Evolutionary conservation across 2,113 vertebrate species (phyloP).

Genomic region (Vulpes ferrilata): DNA sequence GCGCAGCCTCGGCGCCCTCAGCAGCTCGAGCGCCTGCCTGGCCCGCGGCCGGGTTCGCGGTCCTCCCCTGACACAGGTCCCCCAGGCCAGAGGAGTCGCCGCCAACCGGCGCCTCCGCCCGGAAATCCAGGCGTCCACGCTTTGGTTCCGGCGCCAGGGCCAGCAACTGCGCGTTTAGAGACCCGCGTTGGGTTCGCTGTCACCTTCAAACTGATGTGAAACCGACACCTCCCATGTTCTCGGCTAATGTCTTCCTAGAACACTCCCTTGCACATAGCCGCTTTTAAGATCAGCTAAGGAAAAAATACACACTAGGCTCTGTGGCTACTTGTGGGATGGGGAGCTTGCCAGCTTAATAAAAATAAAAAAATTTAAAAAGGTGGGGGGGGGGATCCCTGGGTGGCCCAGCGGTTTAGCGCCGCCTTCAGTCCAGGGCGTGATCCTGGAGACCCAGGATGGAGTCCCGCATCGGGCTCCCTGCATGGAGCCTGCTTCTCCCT

Average conservation of each 20-base stretch:
- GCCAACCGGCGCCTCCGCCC: rapidly evolving
- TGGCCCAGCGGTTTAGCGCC: no score
- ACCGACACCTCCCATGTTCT: background rate
- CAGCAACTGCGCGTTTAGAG: background rate
- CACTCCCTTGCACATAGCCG: background rate
- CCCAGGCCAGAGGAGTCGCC: background rate
- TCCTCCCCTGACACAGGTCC: background rate
- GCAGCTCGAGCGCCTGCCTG: background rate
- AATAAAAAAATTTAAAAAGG: background rate
- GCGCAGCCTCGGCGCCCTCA: background rate
- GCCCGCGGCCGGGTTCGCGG: rapidly evolving
- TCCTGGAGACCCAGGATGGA: no score
- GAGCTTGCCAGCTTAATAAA: background rate
- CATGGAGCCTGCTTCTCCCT: no score
- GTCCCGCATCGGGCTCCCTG: no score
- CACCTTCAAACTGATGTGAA: background rate
- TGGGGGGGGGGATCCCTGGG: no score
- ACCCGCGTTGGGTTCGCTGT: background rate
- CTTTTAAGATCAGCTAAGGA: background rate
- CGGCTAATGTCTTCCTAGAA: background rate
- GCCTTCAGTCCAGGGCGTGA: no score
- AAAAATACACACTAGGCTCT: background rate
- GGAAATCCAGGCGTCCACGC: background rate
- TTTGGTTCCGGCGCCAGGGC: background rate
- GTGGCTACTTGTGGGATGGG: background rate